These are phyloP conservation scores for Setipinna tenuifilis DNA, from an alignment of 2,797 vertebrate genomes.

Conservation along the genomic window DNA sequence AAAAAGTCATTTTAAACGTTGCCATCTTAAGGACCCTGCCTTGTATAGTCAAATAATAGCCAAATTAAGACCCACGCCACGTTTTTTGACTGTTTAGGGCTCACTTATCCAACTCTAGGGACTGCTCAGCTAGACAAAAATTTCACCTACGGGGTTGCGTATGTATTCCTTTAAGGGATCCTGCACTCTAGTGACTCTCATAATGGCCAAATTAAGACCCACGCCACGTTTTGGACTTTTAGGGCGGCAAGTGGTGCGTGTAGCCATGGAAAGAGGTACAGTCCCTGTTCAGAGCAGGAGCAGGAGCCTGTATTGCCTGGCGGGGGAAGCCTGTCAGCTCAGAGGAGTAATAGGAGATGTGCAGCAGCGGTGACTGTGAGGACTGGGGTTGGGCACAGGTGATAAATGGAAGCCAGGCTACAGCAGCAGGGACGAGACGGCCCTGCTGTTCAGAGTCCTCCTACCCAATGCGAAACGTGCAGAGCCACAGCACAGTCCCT, in stretches of 20 bases:
- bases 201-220: no score
- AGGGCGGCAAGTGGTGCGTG: neutral
- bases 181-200: no score
- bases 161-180: no score
- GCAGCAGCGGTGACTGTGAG: neutral
- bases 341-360: neutral
- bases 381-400: neutral
- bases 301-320: neutral
- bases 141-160: no score
- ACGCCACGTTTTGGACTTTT: no score
- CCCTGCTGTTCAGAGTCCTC: neutral
- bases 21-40: no score
- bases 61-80: no score
- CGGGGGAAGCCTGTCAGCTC: neutral
- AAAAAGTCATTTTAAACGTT: no score
- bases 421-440: neutral
- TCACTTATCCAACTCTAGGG: no score
- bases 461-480: neutral
- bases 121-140: no score
- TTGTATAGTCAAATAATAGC: no score
- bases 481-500: neutral
- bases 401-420: conserved; percentile 15
- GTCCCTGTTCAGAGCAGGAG: neutral
- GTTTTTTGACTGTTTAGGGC: no score
- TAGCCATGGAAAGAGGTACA: neutral